phyloP scores from a whole-genome alignment of 2,888 invertebrate genomes.

The Trachelus stipa region DNA sequence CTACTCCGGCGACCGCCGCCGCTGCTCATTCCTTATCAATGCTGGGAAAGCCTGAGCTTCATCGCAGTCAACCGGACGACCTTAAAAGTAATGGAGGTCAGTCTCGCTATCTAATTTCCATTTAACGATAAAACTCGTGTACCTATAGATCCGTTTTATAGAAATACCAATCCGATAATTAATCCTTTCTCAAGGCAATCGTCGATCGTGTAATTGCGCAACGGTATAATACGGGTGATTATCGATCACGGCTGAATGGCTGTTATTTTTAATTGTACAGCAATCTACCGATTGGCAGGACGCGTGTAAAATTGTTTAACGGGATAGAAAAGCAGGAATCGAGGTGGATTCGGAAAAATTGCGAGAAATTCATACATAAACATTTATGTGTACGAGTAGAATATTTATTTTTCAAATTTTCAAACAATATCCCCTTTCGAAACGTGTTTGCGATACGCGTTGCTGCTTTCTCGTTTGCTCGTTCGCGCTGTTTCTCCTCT shows the following conservation, averaged over 20 bases:
- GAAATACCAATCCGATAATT: background rate
- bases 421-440: conserved; percentile 20
- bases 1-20: conserved; percentile 75
- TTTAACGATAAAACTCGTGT: background rate
- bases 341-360: background rate
- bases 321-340: background rate
- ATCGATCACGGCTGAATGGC: background rate
- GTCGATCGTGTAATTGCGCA: background rate
- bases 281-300: background rate
- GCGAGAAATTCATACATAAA: background rate
- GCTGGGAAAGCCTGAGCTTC: conserved; percentile 81
- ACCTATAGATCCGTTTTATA: background rate
- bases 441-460: conserved; percentile 15
- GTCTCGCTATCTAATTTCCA: conserved; percentile 44
- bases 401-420: conserved; percentile 17
- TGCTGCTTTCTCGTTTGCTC: background rate
- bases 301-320: background rate
- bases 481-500: conserved; percentile 1
- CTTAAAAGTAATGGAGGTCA: conserved; percentile 82
- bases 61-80: conserved; percentile 76
- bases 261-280: background rate
- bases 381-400: background rate
- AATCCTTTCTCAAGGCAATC: background rate
- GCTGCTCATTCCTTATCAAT: conserved; percentile 82
- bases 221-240: background rate